Percentiles rank a stretch among this genome's conserved stretches.
phyloP scores from a whole-genome alignment of 2,113 vertebrate genomes.

The Mastomys coucha region DNA sequence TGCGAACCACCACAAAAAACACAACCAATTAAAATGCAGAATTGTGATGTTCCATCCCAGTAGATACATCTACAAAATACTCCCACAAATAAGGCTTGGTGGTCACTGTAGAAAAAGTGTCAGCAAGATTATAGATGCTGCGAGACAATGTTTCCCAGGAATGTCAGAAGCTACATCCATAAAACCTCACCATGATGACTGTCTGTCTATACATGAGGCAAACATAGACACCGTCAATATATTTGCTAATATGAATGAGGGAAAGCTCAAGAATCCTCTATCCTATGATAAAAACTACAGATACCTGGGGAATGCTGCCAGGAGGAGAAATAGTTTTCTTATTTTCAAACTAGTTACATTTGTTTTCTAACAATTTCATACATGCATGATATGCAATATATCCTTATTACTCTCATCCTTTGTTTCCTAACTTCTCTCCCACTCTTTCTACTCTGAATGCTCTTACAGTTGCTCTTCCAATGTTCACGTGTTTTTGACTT shows the following conservation, averaged over 20 bases:
- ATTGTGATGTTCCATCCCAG: neutral
- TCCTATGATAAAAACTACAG: neutral
- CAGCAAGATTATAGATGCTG: neutral
- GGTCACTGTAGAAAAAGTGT: neutral
- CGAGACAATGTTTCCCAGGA: neutral
- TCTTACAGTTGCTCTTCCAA: no score
- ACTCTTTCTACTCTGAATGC: no score
- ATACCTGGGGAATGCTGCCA: neutral
- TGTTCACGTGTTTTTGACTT: neutral
- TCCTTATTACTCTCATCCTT: neutral
- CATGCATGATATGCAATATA: neutral
- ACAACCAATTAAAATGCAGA: neutral
- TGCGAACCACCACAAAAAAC: neutral
- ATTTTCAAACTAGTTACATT: neutral
- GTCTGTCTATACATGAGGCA: neutral
- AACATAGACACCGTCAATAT: neutral
- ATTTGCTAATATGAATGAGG: fast-evolving
- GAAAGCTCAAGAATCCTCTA: neutral
- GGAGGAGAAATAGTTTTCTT: no score
- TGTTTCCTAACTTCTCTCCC: neutral
- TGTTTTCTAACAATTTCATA: neutral
- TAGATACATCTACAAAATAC: neutral
- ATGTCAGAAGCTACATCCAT: neutral
- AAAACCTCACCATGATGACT: neutral
- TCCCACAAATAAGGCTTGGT: neutral